These are phyloP conservation scores for Parnassius glacialis DNA, from an alignment of 2,888 invertebrate species.

Conservation along the genomic window DNA sequence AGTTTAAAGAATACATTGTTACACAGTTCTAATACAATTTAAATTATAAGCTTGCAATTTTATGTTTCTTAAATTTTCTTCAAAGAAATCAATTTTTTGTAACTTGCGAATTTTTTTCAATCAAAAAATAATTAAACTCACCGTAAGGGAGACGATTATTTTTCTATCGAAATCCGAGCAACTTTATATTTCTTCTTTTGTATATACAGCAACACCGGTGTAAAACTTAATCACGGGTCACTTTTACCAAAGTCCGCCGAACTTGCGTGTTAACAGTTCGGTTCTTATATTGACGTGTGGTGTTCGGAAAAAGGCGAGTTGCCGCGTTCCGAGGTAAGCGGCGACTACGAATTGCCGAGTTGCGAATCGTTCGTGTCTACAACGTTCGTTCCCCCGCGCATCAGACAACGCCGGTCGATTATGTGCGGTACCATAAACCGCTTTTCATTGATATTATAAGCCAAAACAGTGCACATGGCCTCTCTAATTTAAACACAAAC, in stretches of 20 bases:
- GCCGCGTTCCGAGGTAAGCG: slow-evolving; percentile 59
- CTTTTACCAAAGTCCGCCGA: slow-evolving; percentile 45
- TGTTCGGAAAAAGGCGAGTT: slow-evolving; percentile 38
- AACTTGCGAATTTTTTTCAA: background rate
- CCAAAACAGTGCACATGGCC: slow-evolving; percentile 4
- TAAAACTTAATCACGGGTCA: slow-evolving; percentile 48
- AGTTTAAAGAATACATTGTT: background rate
- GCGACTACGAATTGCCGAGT: slow-evolving; percentile 57
- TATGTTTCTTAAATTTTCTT: background rate
- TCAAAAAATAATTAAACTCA: slow-evolving; percentile 43
- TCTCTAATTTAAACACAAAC: background rate
- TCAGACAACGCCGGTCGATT: slow-evolving; percentile 52
- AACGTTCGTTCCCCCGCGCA: slow-evolving; percentile 63
- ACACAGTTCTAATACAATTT: background rate
- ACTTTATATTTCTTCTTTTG: slow-evolving; percentile 28
- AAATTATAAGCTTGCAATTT: background rate
- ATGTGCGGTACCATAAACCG: background rate
- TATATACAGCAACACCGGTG: slow-evolving; percentile 49
- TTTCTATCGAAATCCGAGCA: slow-evolving; percentile 51
- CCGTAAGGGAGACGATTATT: slow-evolving; percentile 57
- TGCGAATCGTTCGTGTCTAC: slow-evolving; percentile 31
- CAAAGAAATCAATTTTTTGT: background rate
- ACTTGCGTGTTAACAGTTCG: slow-evolving; percentile 24
- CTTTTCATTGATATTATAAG: slow-evolving; percentile 6
- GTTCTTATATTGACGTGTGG: slow-evolving; percentile 34